Base-by-base conservation (phyloP, 2,888 invertebrate species). In the Spilarctia lutea region DNA sequence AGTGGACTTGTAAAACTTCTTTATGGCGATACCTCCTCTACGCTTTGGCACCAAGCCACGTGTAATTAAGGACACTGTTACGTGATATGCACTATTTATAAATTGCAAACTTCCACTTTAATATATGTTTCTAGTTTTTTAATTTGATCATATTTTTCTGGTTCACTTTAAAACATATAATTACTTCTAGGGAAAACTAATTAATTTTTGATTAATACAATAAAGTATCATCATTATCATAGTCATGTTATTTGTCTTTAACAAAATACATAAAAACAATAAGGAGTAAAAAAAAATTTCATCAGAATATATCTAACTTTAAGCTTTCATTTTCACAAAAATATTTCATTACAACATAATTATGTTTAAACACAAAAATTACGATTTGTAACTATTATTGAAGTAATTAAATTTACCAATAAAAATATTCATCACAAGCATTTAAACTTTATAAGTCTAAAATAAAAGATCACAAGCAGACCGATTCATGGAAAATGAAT, bases 31-130 rank as follows among this genome's bases (percentile, higher is more conserved):
- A 74, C 56, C 65, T 74, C 56, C 73, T 65, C 39, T n/a, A 39
- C 42, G 18, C 27, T 65, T 35, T 52, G 73, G 69, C 65, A 69
- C 18, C 27, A 13, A 33, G 65, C 65, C 68, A 42, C 27, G 68
- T 33, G 35, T 73, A 69, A 73, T 73, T 73, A 73, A 73, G 65
- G 52, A 63, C 48, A 69, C 63, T 45, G 68, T 68, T 42, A 74
- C 65, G 69, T 65, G 42, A 70, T 56, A 74, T 70, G 52, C 42
- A 65, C 42, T 52, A 39, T 70, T 70, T 70, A 39, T 65, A 35
- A 42, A 56, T 33, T 33, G 3, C 24, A 35, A 56, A 30, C 20
- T 68, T 33, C 6, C 30, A 42, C 27, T n/a, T 27, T 42, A 8
- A 39, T 18, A 27, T 27, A 27, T 20, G 10, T 7, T 30, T 30